Evolutionary conservation across 2,797 vertebrate genomes (phyloP), one percentile per base, ranked within the genome.

Genomic region (Chromis chromis): DNA sequence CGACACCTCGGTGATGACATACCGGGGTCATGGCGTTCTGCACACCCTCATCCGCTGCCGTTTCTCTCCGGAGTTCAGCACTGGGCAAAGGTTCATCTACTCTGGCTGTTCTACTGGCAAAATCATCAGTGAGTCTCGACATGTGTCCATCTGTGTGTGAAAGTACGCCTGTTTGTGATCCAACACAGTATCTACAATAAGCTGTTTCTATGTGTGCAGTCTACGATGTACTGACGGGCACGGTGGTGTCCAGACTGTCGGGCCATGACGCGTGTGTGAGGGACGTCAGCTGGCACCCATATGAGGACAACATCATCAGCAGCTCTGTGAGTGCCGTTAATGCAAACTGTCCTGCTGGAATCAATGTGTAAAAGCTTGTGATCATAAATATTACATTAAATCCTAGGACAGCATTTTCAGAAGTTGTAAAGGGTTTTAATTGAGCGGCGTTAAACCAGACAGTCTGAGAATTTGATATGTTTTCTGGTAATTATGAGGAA

Each of bases 1-100:
- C 0, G 97, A 97, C 92, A 97, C 96, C 25, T 98, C 97, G 0
- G 93, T 98, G 89, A 97, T 98, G 97, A 97, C 96, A 0, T 97
- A 97, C 89, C 94, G 97, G 2, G 97, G 97, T 50, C 97, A 98
- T 0, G 97, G 96, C 1, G 97, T 98, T 22, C 94, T 97, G 53
- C 96, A 97, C 88, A 98, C 97, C 0, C 95, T 98, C 42, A 96
- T 98, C 80, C 96, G 97, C 76, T 96, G 96, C 86, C 95, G 96
- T 3, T 97, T 98, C 90, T 97, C 96, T 1, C 97, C 97, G 0
- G 92, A 94, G 67, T 96, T 96, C 87, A 97, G 92, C 89, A 97
- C 96, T 0, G 97, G 96, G 1, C 96, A 97, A 83, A 95, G 93
- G 73, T 97, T 95, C 88, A 97, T 97, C 91, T 98, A 96, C 87